A percentile compares a stretch with the other conserved stretches of the same genome.
phyloP scores from a whole-genome alignment of 2,113 vertebrate genomes.

The Otus sunia region DNA sequence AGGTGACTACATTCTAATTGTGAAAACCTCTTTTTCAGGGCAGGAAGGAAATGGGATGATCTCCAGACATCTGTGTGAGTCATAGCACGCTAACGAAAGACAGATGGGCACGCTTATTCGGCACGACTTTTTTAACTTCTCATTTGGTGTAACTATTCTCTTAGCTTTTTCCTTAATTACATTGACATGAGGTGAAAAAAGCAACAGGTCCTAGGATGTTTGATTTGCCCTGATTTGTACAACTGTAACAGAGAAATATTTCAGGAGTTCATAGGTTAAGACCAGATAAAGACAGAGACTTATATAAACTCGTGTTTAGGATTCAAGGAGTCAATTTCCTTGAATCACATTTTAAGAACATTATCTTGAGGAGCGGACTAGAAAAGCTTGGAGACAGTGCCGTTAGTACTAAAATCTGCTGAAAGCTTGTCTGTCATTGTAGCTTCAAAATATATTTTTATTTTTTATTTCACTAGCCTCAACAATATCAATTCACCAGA shows the following conservation, averaged over 20 bases:
- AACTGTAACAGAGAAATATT: neutral
- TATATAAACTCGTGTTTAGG: neutral
- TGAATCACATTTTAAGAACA: neutral
- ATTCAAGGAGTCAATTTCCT: neutral
- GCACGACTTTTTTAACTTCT: neutral
- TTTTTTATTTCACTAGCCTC: neutral
- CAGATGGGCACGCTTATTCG: neutral
- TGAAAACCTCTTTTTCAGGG: neutral
- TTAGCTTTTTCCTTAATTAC: neutral
- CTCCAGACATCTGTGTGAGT: constrained; percentile 8
- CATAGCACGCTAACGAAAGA: neutral
- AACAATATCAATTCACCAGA: neutral
- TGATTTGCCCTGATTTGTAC: neutral
- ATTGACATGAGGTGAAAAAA: neutral
- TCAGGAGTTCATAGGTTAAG: neutral
- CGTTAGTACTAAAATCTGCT: neutral
- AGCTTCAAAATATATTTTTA: neutral
- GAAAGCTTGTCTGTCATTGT: neutral
- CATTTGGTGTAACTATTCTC: neutral
- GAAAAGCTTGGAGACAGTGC: neutral
- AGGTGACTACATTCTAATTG: neutral
- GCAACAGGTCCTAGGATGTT: neutral
- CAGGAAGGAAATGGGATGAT: neutral
- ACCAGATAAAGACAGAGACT: neutral
- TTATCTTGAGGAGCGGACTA: neutral